These are phyloP conservation scores for Mastomys coucha DNA, from an alignment of 2,113 vertebrate genomes.

Conservation along the genomic window DNA sequence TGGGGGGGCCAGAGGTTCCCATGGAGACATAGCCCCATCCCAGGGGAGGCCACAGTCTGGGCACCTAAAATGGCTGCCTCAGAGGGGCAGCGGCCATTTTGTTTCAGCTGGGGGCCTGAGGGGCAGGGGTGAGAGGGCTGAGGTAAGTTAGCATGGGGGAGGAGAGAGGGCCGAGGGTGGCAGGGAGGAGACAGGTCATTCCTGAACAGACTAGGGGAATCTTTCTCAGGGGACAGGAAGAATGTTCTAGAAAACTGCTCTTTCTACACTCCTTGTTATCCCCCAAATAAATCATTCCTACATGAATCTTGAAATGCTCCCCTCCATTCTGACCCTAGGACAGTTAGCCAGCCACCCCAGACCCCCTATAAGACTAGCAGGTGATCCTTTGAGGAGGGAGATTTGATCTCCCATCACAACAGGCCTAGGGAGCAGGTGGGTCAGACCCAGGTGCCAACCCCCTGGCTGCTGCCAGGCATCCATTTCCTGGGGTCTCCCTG, in stretches of 20 bases:
- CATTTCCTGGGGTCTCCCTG: background rate
- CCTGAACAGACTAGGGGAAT: slow-evolving; percentile 37
- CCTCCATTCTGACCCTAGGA: background rate
- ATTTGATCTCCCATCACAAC: background rate
- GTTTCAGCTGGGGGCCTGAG: slow-evolving; percentile 41
- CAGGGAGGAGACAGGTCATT: background rate
- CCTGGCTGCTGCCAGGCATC: background rate
- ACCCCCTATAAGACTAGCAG: background rate
- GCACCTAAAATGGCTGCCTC: slow-evolving; percentile 83
- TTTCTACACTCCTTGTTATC: background rate
- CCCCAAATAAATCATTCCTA: background rate
- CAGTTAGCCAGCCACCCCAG: background rate
- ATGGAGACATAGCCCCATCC: slow-evolving; percentile 76
- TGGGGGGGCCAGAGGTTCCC: slow-evolving; percentile 71
- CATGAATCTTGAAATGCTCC: background rate
- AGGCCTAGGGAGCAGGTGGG: slow-evolving; percentile 27
- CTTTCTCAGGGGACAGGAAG: slow-evolving; percentile 1
- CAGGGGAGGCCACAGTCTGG: slow-evolving; percentile 77
- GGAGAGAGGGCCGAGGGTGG: background rate
- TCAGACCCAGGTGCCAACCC: background rate
- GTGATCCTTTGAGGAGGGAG: background rate
- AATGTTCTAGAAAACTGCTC: background rate
- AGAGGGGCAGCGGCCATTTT: slow-evolving; percentile 81
- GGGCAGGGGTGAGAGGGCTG: slow-evolving; percentile 10
- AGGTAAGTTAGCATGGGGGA: background rate